Evolutionary conservation across 2,797 vertebrate genomes (phyloP).

Genomic region (Cossypha niveicapilla): DNA sequence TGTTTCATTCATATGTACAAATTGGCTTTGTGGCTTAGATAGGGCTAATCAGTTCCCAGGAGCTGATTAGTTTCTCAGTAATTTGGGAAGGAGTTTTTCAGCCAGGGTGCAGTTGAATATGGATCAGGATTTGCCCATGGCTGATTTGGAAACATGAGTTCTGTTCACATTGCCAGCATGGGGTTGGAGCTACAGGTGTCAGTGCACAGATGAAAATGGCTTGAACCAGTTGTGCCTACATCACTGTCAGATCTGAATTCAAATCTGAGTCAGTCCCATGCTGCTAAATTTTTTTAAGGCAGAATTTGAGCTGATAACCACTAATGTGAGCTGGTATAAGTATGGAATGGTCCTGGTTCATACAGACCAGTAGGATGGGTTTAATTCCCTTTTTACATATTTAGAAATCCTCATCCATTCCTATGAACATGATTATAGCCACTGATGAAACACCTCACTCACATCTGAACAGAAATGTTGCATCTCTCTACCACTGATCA

Average conservation of each 20-base stretch:
- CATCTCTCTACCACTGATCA: background rate
- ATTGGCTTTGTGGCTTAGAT: background rate
- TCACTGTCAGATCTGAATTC: background rate
- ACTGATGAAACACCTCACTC: background rate
- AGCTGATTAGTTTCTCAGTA: background rate
- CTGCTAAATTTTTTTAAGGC: background rate
- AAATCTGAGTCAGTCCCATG: background rate
- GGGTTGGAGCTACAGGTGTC: background rate
- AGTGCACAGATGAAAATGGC: background rate
- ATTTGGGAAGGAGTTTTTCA: background rate
- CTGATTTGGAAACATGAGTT: rapidly evolving
- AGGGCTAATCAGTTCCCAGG: background rate
- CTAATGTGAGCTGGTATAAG: background rate
- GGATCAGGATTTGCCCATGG: background rate
- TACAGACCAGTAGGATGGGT: background rate
- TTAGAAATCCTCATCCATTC: background rate
- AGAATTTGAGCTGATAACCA: background rate
- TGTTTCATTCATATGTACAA: background rate
- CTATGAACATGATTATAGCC: background rate
- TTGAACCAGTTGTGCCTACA: background rate
- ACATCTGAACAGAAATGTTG: background rate
- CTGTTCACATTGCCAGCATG: background rate
- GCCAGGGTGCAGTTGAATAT: background rate
- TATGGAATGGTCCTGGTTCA: background rate
- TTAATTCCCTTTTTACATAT: background rate